Evolutionary conservation across 2,888 invertebrate species (phyloP).

Genomic region (Oligia latruncula): DNA sequence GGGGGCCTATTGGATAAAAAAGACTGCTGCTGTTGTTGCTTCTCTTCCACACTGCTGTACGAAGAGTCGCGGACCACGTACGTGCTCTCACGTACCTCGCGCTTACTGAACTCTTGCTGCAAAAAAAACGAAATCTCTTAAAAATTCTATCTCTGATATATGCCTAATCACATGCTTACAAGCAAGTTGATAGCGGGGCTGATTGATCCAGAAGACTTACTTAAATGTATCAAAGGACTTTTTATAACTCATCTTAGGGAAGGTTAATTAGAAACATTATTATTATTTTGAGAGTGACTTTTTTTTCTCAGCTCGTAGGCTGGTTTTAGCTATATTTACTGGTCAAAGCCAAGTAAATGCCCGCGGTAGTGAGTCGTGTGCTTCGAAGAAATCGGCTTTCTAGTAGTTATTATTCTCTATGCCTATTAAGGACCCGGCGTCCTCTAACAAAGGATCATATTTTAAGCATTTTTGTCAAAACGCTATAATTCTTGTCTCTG

Average conservation of each 20-base stretch:
- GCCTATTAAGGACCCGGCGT: no score
- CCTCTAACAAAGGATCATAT: no score
- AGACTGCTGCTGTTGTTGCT: slow-evolving; percentile 86
- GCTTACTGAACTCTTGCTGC: slow-evolving; percentile 84
- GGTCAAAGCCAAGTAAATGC: no score
- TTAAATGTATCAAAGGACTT: background rate
- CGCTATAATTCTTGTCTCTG: no score
- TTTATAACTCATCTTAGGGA: background rate
- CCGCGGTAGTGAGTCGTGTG: no score
- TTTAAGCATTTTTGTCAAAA: no score
- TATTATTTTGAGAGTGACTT: no score
- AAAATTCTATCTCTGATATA: background rate
- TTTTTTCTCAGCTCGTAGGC: no score
- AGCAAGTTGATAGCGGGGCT: background rate
- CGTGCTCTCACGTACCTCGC: slow-evolving; percentile 86
- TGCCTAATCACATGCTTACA: background rate
- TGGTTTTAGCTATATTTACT: no score
- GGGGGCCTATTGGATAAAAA: slow-evolving; percentile 91
- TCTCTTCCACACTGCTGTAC: slow-evolving; percentile 87
- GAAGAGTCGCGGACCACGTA: slow-evolving; percentile 88
- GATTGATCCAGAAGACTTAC: background rate
- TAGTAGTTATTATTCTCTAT: no score
- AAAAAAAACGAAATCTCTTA: slow-evolving; percentile 43
- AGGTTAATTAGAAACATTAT: background rate
- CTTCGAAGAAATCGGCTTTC: no score